These are phyloP conservation scores for Haliaeetus leucogaster DNA, from an alignment of 2,113 vertebrate genomes.

Conservation along the genomic window DNA sequence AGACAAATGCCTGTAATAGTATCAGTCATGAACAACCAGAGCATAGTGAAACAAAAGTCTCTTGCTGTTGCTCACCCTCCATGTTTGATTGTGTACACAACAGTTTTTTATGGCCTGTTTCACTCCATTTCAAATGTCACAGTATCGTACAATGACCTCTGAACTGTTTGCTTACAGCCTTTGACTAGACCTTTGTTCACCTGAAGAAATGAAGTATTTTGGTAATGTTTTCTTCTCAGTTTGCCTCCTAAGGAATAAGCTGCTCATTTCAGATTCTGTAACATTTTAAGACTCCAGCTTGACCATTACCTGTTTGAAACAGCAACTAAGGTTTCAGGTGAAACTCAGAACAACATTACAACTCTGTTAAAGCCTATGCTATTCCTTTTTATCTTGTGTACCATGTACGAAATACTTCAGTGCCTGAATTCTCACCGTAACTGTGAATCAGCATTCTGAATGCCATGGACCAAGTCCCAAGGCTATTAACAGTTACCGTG, in stretches of 20 bases:
- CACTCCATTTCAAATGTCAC: not conserved
- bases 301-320: not conserved
- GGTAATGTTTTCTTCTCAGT: not conserved
- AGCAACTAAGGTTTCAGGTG: not conserved
- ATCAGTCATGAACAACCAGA: not conserved
- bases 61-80: not conserved
- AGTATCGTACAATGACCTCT: not conserved
- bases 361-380: not conserved
- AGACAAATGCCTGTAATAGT: not conserved
- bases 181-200: not conserved
- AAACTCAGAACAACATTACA: not conserved
- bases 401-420: not conserved
- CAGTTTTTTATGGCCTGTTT: not conserved
- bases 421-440: not conserved
- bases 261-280: not conserved
- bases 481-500: not conserved
- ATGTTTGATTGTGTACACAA: not conserved
- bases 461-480: not conserved
- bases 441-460: not conserved
- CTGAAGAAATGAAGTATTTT: not conserved
- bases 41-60: not conserved
- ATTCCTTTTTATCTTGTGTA: not conserved
- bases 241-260: not conserved
- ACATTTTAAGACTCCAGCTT: not conserved
- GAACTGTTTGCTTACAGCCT: not conserved